Conservation (phyloP, 2,113 vertebrate genomes). For the Colaptes auratus region DNA sequence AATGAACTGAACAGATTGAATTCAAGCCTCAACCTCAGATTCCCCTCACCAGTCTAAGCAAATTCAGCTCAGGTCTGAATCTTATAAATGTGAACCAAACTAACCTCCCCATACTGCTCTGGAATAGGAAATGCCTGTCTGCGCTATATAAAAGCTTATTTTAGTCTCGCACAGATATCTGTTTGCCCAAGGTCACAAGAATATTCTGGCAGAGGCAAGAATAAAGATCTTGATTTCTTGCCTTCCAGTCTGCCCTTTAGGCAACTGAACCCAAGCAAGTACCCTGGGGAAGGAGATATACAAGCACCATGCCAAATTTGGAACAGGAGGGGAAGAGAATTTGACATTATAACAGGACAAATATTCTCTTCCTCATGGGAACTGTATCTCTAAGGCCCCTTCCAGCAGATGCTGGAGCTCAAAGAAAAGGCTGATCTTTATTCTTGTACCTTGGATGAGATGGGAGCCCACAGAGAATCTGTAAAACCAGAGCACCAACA, state of each 20-base stretch:
- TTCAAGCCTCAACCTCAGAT: background rate
- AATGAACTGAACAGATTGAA: conserved; percentile 3
- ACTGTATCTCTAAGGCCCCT: background rate
- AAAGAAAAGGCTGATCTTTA: conserved; percentile 37
- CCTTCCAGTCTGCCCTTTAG: conserved; percentile 18
- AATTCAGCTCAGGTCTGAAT: conserved; percentile 12
- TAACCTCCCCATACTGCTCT: background rate
- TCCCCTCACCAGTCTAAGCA: background rate
- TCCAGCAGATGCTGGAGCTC: conserved; percentile 8
- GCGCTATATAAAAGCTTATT: conserved; percentile 8
- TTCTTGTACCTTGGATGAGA: background rate
- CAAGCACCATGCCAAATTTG: background rate
- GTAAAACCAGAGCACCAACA: conserved; percentile 1
- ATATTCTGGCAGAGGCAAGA: conserved; percentile 4
- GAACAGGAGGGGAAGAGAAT: conserved; percentile 28
- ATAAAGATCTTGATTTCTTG: conserved; percentile 20
- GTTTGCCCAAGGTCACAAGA: conserved; percentile 23
- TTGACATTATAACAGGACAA: conserved; percentile 50
- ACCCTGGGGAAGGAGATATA: conserved; percentile 29
- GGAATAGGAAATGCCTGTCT: background rate
- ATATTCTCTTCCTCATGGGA: conserved; percentile 47
- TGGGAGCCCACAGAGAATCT: background rate
- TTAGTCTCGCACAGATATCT: conserved; percentile 15
- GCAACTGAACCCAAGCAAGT: conserved; percentile 4
- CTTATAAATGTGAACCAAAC: background rate